Conservation (phyloP, 2,797 vertebrate genomes). For the Melanotaenia boesemani region DNA sequence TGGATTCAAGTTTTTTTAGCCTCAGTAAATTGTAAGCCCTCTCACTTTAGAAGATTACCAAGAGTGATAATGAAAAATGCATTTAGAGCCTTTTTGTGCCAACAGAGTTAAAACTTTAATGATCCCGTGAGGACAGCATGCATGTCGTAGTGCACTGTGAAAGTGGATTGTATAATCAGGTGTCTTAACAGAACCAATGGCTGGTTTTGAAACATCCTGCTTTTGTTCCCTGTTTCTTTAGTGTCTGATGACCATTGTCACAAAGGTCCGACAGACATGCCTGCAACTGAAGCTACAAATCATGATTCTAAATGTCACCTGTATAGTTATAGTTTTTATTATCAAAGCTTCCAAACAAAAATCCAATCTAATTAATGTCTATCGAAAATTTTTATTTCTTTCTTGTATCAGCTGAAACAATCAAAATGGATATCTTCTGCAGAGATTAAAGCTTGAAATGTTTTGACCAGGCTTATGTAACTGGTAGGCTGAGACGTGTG, state of each 20-base stretch:
- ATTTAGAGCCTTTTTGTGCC: constrained; percentile 58
- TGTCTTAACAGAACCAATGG: constrained; percentile 21
- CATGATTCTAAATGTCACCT: neutral
- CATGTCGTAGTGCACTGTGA: constrained; percentile 47
- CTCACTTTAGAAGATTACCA: constrained; percentile 57
- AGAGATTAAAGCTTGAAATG: neutral
- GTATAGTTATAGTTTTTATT: too few species aligned
- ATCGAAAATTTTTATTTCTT: neutral
- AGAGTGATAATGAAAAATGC: constrained; percentile 67
- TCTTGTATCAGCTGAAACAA: neutral
- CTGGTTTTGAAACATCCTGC: constrained; percentile 8
- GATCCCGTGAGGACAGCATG: constrained; percentile 33
- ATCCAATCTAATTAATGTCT: neutral
- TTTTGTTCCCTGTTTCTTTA: constrained; percentile 18
- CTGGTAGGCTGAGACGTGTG: neutral
- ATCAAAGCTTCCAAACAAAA: neutral
- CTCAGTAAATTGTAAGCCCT: constrained; percentile 38
- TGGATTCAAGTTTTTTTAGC: constrained; percentile 39
- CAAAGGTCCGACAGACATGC: constrained; percentile 12
- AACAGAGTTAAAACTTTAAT: constrained; percentile 66
- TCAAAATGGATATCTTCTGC: neutral
- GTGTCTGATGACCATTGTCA: constrained; percentile 24
- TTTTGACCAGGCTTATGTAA: constrained; percentile 12
- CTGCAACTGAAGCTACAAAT: constrained; percentile 12
- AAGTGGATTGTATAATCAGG: constrained; percentile 53